Conservation (phyloP, 2,888 invertebrate species). For the Dryococelus australis region DNA sequence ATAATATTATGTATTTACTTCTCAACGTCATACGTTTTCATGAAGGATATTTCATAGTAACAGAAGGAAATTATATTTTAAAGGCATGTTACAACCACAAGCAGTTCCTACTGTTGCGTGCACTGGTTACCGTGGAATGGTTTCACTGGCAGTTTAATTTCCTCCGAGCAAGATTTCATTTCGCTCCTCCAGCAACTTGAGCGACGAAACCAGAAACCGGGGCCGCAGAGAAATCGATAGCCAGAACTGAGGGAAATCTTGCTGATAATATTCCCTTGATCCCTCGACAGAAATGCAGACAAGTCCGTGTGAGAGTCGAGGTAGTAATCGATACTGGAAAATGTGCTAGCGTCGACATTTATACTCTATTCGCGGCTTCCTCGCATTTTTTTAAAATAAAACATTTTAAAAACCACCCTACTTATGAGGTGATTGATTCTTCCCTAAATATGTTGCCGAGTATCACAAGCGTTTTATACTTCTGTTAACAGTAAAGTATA, state of each 20-base stretch:
- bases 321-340: too few species aligned
- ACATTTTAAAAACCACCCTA: too few species aligned
- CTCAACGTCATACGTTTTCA: too few species aligned
- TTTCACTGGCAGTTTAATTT: neutral
- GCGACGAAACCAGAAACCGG: neutral
- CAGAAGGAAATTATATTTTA: neutral
- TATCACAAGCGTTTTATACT: too few species aligned
- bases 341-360: too few species aligned
- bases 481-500: too few species aligned
- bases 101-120: neutral
- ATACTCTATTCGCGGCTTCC: too few species aligned
- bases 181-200: neutral
- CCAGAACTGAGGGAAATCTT: neutral
- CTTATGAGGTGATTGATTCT: too few species aligned
- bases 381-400: too few species aligned
- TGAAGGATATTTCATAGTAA: neutral
- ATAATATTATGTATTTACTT: too few species aligned
- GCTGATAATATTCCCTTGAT: neutral
- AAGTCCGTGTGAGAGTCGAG: too few species aligned
- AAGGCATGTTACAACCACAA: neutral
- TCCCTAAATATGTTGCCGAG: too few species aligned
- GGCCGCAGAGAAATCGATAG: neutral
- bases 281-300: neutral
- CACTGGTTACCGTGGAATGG: neutral
- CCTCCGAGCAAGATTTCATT: neutral